Percentiles rank a stretch among this genome's conserved stretches.
Conservation (phyloP, 1,140 invertebrate genomes). For the Platorchestia sp. region DNA sequence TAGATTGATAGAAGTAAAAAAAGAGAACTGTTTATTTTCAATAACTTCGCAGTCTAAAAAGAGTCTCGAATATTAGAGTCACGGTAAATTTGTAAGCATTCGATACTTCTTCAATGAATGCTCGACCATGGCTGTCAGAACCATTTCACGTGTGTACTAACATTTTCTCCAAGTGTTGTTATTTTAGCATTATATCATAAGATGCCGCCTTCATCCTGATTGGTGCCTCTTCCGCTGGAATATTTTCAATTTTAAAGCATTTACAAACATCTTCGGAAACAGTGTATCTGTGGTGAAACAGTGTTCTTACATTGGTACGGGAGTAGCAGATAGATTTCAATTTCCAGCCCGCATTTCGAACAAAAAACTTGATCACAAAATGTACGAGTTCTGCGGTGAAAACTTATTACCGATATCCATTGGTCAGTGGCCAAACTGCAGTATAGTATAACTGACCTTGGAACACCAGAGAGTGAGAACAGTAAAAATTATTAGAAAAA, state of each 20-base stretch:
- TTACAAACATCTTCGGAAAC: background rate
- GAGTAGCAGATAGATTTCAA: background rate
- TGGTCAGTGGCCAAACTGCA: background rate
- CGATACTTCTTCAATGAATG: background rate
- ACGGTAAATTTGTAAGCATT: background rate
- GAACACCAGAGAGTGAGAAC: background rate
- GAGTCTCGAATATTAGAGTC: background rate
- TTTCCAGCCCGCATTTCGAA: background rate
- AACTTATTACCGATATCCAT: background rate
- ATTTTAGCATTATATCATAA: background rate
- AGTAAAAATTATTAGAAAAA: background rate
- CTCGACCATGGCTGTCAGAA: background rate
- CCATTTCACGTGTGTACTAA: background rate
- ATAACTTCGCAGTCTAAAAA: background rate
- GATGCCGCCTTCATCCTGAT: background rate
- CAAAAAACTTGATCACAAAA: background rate
- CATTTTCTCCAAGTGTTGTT: background rate
- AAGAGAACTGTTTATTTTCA: too few species aligned
- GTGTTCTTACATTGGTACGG: background rate
- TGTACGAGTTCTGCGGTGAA: background rate
- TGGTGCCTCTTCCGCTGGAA: background rate
- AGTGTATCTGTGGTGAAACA: background rate
- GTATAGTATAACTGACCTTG: background rate
- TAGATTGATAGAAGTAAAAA: too few species aligned
- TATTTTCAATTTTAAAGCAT: background rate